Percentiles rank a stretch among this genome's conserved stretches.
Conservation (phyloP, 2,888 invertebrate species). For the Ceramica pisi region DNA sequence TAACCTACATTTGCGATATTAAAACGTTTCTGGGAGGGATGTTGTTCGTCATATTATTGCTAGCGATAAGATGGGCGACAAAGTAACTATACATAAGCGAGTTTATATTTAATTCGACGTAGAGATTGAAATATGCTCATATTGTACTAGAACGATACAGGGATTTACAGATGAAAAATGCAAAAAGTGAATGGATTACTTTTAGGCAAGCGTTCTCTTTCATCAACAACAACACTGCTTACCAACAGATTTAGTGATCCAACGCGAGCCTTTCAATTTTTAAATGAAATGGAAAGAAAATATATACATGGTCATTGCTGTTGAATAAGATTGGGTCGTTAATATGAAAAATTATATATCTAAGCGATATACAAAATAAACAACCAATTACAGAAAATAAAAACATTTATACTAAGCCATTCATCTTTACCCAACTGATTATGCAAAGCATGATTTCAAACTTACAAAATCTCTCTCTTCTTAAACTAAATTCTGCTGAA, state of each 20-base stretch:
- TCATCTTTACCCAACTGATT: neutral
- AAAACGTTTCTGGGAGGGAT: constrained; percentile 46
- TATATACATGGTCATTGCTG: neutral
- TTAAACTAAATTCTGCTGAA: constrained; percentile 10
- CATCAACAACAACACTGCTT: too few species aligned
- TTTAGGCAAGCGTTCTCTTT: too few species aligned
- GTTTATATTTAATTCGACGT: neutral
- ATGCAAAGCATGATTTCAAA: neutral
- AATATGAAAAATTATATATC: neutral
- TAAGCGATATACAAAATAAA: neutral
- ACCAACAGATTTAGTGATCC: too few species aligned
- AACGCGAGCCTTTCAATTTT: too few species aligned
- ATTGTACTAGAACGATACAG: neutral
- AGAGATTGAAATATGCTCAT: neutral
- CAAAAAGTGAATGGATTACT: too few species aligned
- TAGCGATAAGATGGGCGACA: constrained; percentile 19
- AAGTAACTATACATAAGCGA: neutral
- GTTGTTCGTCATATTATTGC: constrained; percentile 25
- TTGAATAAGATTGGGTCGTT: neutral
- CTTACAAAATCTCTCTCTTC: neutral
- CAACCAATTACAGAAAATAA: neutral
- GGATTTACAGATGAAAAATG: neutral
- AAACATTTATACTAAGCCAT: too few species aligned
- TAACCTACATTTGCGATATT: constrained; percentile 57
- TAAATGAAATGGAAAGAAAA: neutral